phyloP scores from a whole-genome alignment of 2,797 vertebrate genomes.

The Centropyge bicolor region DNA sequence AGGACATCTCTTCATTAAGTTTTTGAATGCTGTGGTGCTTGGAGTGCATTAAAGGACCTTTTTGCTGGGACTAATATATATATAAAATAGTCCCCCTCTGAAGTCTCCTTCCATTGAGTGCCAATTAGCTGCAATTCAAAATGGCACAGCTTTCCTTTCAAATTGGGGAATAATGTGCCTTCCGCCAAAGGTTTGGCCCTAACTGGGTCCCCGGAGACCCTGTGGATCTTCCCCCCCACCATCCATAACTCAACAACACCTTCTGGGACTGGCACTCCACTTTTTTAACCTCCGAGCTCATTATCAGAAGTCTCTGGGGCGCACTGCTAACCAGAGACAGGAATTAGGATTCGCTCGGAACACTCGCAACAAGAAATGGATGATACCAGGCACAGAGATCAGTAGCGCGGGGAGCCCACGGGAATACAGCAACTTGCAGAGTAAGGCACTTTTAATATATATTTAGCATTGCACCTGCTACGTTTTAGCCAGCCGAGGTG shows the following conservation, averaged over 20 bases:
- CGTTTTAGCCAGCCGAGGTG: conserved; percentile 69
- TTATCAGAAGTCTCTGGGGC: conserved; percentile 89
- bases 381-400: conserved; percentile 84
- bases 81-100: conserved; percentile 46
- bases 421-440: conserved; percentile 83
- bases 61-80: conserved; percentile 43
- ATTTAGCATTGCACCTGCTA: conserved; percentile 87
- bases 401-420: conserved; percentile 78
- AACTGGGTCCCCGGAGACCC: conserved; percentile 81
- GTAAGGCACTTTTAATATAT: conserved; percentile 84
- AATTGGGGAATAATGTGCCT: conserved; percentile 78
- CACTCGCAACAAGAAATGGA: conserved; percentile 85
- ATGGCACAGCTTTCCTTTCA: conserved; percentile 80
- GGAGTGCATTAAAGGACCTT: conserved; percentile 51
- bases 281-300: conserved; percentile 90
- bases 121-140: conserved; percentile 82
- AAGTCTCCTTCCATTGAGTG: conserved; percentile 61
- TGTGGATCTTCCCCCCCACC: conserved; percentile 77
- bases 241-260: conserved; percentile 93
- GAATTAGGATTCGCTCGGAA: conserved; percentile 89
- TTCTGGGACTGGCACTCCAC: conserved; percentile 90
- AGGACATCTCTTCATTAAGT: conserved; percentile 33
- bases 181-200: conserved; percentile 79
- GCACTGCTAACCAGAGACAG: conserved; percentile 90
- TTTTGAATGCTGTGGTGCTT: conserved; percentile 33